A percentile compares a stretch with the other conserved stretches of the same genome.
phyloP scores from a whole-genome alignment of 1,140 invertebrate genomes.

The Ectropis grisescens region DNA sequence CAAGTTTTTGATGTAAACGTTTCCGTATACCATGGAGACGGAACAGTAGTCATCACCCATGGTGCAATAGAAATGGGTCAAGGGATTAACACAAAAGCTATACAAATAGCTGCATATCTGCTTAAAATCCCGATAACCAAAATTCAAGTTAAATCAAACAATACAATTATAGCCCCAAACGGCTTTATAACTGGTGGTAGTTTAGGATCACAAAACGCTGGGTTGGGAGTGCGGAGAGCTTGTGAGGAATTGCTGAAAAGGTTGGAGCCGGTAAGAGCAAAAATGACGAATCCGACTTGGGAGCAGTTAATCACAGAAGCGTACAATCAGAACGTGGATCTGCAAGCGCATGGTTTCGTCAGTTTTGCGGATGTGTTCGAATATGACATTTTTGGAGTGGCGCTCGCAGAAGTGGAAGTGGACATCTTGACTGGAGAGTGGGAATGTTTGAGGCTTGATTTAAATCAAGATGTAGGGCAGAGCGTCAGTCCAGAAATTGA shows the following conservation, averaged over 20 bases:
- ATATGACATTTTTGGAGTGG: conserved; percentile 73
- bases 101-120: conserved; percentile 80
- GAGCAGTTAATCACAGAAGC: conserved; percentile 71
- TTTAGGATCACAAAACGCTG: conserved; percentile 29
- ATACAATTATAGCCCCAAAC: conserved; percentile 61
- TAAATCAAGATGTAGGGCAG: conserved; percentile 81
- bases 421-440: conserved; percentile 87
- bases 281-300: conserved; percentile 73
- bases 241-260: conserved; percentile 74
- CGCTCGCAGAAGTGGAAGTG: conserved; percentile 78
- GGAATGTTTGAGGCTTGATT: conserved; percentile 77
- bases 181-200: conserved; percentile 73
- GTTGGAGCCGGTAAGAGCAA: conserved; percentile 72
- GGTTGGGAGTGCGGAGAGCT: conserved; percentile 74
- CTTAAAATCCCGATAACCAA: conserved; percentile 79
- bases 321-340: conserved; percentile 69
- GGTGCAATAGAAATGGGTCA: conserved; percentile 88
- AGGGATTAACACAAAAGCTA: conserved; percentile 74
- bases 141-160: conserved; percentile 77
- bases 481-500: conserved; percentile 84
- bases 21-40: conserved; percentile 79
- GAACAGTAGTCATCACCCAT: conserved; percentile 81
- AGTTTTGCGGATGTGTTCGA: conserved; percentile 54
- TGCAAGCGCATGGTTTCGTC: conserved; percentile 72
- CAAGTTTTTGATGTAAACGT: conserved; percentile 73